Evolutionary conservation across 2,113 vertebrate species (phyloP).

Genomic region (Rattus norvegicus): GRCr8 NC_086020.1:134158001-134158500

Average conservation of each 20-base stretch:
- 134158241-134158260: neutral
- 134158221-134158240: neutral
- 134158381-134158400: neutral
- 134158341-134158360: neutral
- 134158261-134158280: neutral
- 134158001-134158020: neutral
- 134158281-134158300: neutral
- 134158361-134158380: neutral
- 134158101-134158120: neutral
- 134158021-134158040: neutral
- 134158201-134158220: neutral
- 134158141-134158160: neutral
- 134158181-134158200: neutral
- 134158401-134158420: constrained; percentile 5
- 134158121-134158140: neutral
- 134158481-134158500: neutral
- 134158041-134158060: neutral
- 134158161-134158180: neutral
- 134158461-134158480: neutral
- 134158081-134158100: neutral
- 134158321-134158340: neutral
- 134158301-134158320: neutral
- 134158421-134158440: neutral
- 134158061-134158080: neutral
- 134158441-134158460: neutral